These are phyloP conservation scores for Corythornis madagascariensis DNA, from an alignment of 2,113 vertebrate genomes.

Conservation along the genomic window DNA sequence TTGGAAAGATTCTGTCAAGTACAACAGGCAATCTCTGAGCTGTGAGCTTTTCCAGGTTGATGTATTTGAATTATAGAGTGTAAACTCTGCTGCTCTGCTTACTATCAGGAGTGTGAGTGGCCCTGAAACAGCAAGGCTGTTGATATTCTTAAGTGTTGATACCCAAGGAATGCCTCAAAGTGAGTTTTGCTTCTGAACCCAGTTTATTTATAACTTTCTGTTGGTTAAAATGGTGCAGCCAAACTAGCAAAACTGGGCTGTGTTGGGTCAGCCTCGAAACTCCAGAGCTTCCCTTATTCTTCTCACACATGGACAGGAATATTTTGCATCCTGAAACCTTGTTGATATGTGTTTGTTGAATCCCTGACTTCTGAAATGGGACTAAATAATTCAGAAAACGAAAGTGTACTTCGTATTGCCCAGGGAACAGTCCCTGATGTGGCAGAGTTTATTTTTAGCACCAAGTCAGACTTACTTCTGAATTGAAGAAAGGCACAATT, in stretches of 20 bases:
- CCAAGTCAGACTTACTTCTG: neutral
- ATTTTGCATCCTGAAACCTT: neutral
- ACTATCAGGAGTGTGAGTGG: neutral
- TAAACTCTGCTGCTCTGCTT: neutral
- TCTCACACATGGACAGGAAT: neutral
- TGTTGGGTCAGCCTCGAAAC: neutral
- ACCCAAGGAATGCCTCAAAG: neutral
- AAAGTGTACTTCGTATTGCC: neutral
- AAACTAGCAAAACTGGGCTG: rapidly evolving
- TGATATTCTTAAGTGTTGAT: neutral
- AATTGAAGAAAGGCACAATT: neutral
- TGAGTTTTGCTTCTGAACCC: neutral
- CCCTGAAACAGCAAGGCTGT: neutral
- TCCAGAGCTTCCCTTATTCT: rapidly evolving
- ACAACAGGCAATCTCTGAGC: neutral
- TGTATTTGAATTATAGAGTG: neutral
- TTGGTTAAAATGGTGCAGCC: neutral
- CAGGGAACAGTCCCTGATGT: neutral
- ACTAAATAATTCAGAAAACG: neutral
- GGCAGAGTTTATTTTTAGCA: neutral
- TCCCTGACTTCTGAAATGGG: neutral
- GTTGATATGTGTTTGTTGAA: rapidly evolving
- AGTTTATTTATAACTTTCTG: neutral
- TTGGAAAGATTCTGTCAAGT: neutral
- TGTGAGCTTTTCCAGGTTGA: neutral